These are phyloP conservation scores for Potamarius usumacintae DNA, from an alignment of 2,113 vertebrate species.

Conservation along the genomic window DNA sequence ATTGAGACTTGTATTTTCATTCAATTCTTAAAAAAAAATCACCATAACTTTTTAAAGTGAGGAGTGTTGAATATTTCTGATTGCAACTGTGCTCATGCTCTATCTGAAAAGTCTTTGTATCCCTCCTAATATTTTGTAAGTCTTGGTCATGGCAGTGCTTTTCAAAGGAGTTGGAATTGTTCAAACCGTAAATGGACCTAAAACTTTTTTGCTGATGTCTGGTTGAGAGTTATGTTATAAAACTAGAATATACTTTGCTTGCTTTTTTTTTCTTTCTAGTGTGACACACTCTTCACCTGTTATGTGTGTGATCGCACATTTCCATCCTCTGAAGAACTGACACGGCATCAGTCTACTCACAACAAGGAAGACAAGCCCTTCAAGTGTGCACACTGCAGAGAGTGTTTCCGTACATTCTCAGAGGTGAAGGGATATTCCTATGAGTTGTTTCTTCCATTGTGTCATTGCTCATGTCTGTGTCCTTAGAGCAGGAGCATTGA, in stretches of 20 bases:
- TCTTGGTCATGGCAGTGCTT: background rate
- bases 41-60: too few relatives aligned
- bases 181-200: background rate
- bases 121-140: background rate
- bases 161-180: background rate
- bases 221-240: background rate
- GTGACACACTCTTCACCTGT: constrained; percentile 80
- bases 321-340: constrained; percentile 76
- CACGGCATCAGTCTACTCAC: constrained; percentile 77
- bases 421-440: constrained; percentile 62
- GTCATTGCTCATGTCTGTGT: background rate
- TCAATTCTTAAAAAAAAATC: too few relatives aligned
- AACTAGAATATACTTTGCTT: background rate
- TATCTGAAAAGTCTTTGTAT: background rate
- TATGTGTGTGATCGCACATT: constrained; percentile 79
- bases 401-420: constrained; percentile 77
- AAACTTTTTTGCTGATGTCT: background rate
- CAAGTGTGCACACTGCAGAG: constrained; percentile 76
- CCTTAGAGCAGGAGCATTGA: background rate
- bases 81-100: background rate
- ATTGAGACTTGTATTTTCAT: too few relatives aligned
- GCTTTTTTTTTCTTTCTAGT: constrained; percentile 52
- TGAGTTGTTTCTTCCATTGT: too few relatives aligned
- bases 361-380: constrained; percentile 82
- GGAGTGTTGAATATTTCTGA: too few relatives aligned